Conservation (phyloP, 1,140 invertebrate species). For the Euschistus heros region DNA sequence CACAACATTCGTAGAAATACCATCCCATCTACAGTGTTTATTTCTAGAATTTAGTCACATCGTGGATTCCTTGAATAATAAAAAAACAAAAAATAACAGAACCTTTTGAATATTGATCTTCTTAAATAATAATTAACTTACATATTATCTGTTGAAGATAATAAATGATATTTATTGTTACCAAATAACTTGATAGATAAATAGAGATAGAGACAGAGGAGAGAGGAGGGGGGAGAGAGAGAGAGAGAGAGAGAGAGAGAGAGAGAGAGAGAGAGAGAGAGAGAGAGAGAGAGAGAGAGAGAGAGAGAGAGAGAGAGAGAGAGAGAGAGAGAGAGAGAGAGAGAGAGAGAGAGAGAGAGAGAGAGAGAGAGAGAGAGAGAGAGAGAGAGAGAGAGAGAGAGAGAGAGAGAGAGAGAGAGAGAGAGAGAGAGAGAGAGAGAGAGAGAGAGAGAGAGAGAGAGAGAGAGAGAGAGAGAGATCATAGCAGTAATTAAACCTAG, state of each 20-base stretch:
- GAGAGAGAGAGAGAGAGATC: constrained; percentile 10
- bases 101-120: no score
- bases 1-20: no score
- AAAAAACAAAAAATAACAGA: no score
- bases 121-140: no score
- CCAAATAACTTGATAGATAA: neutral
- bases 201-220: neutral
- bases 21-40: no score
- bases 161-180: no score
- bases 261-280: neutral
- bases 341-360: neutral
- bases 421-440: constrained; percentile 3
- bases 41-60: no score
- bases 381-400: neutral
- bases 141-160: no score
- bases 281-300: neutral
- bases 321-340: neutral
- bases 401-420: neutral
- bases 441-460: neutral
- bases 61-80: no score
- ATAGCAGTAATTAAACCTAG: neutral
- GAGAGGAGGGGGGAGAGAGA: neutral
- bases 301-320: neutral
- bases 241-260: neutral
- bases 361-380: neutral